Base-by-base conservation (phyloP, 2,797 vertebrate genomes). In the Myotis pilosus region DNA sequence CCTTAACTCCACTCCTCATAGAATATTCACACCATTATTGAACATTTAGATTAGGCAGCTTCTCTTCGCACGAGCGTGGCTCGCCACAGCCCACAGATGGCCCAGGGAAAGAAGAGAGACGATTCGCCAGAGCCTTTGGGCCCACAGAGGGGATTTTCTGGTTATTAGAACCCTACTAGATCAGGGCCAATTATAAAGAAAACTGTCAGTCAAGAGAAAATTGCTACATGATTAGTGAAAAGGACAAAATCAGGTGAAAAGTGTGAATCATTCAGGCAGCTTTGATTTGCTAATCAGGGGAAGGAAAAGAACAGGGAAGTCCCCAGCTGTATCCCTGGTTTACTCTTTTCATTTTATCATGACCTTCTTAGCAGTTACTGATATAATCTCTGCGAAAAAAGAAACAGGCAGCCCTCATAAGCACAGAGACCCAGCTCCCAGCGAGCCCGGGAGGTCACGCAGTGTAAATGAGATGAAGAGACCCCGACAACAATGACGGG, bases 121-220 rank as follows among this genome's bases (percentile, higher is more conserved):
- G 98, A 99, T 99, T 99, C 98, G 98, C 98, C 98, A 98, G 98
- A 99, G 99, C 99, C 99, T 98, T 98, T 98, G 99, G 99, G 99
- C 99, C 99, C 99, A 99, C 99, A 99, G 99, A 99, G 99, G 99
- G 99, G 99, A 99, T 99, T 99, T 99, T 99, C 99, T 99, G 99
- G 99, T 99, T 99, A 99, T 99, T 99, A 99, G 99, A 99, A 99
- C 99, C 98, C 99, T 98, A 98, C 99, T 99, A 99, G 99, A 99
- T 99, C 99, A 99, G 99, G 99, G 99, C 99, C 99, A 99, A 99
- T 99, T 99, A 99, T 99, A 99, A 99, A 99, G 99, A 99, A 99
- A 99, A 99, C 99, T 99, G 99, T 99, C 99, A 99, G 99, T 99
- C 99, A 99, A 99, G 99, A 99, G 99, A 99, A 99, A 99, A 99